Conservation (phyloP, 2,797 vertebrate genomes). For the Pangasius macronema region DNA sequence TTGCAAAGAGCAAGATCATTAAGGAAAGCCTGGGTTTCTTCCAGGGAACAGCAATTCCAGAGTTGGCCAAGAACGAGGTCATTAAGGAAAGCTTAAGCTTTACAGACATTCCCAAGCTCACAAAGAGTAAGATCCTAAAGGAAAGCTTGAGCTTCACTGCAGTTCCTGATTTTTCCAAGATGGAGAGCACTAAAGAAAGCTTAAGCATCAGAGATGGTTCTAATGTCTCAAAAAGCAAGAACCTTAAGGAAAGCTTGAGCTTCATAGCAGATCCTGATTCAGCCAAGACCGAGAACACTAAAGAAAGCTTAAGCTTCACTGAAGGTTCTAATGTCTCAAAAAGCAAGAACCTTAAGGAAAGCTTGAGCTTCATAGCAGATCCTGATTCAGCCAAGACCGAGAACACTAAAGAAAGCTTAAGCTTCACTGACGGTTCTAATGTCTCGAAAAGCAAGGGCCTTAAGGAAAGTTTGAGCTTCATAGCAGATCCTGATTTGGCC, state of each 20-base stretch:
- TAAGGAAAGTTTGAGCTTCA: neutral
- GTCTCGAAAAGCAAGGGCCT: neutral
- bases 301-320: neutral
- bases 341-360: neutral
- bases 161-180: neutral
- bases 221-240: neutral
- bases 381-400: neutral
- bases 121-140: neutral
- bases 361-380: neutral
- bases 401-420: neutral
- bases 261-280: conserved; percentile 12
- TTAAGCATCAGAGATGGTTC: no score
- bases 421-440: neutral
- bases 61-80: neutral
- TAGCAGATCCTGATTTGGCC: neutral
- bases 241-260: neutral
- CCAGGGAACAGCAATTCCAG: conserved; percentile 4
- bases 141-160: conserved; percentile 21
- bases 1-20: conserved; percentile 15
- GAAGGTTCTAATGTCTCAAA: neutral
- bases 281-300: conserved; percentile 58
- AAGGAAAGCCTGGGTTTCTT: neutral
- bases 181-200: neutral
- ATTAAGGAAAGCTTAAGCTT: conserved; percentile 8
- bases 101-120: neutral